Evolutionary conservation across 2,888 invertebrate species (phyloP).

Genomic region (Drosophila paramelanica): DNA sequence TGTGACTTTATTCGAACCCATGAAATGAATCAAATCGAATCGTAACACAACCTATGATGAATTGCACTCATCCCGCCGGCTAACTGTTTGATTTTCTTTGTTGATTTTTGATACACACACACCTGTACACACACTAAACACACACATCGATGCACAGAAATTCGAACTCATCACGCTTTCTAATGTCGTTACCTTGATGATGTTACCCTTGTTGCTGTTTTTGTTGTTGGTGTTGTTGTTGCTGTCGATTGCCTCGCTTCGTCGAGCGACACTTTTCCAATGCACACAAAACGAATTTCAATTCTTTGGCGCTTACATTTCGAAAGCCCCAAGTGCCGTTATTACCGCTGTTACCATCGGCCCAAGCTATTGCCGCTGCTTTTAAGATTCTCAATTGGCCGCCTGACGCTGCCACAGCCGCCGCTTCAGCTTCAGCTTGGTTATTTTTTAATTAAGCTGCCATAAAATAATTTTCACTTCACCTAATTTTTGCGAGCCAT

Average conservation of each 20-base stretch:
- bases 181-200: conserved; percentile 59
- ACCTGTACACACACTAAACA: conserved; percentile 6
- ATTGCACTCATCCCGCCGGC: conserved; percentile 45
- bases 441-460: conserved; percentile 67
- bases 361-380: conserved; percentile 18
- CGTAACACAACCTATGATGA: conserved; percentile 34
- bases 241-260: conserved; percentile 52
- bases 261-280: conserved; percentile 71
- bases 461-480: conserved; percentile 72
- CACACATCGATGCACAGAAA: conserved; percentile 3
- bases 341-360: conserved; percentile 48
- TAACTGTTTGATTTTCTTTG: conserved; percentile 41
- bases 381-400: conserved; percentile 47
- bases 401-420: neutral
- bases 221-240: conserved; percentile 27
- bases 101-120: conserved; percentile 35
- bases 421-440: neutral
- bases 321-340: conserved; percentile 60
- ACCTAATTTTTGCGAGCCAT: conserved; percentile 58
- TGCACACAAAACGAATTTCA: conserved; percentile 60
- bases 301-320: conserved; percentile 56
- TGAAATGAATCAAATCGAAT: conserved; percentile 27
- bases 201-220: conserved; percentile 21
- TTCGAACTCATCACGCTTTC: conserved; percentile 69
- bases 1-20: conserved; percentile 22